A percentile compares a stretch with the other conserved stretches of the same genome.
Conservation (phyloP, 2,113 vertebrate genomes). For the Alligator sinensis region DNA sequence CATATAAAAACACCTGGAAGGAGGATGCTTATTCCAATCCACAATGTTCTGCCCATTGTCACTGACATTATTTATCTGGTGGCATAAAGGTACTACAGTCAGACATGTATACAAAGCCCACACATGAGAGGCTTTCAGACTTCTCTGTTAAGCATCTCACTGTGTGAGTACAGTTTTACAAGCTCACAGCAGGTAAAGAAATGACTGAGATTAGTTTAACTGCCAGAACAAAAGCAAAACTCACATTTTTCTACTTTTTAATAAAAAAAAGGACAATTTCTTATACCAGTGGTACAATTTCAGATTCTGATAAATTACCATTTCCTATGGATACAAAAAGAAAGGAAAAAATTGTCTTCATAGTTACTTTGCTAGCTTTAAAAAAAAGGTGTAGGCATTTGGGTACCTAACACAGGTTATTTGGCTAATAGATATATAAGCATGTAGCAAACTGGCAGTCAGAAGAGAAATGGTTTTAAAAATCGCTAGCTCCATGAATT, state of each 20-base stretch:
- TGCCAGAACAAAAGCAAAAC: neutral
- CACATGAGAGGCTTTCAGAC: neutral
- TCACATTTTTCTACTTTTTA: neutral
- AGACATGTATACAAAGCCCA: neutral
- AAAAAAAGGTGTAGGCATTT: neutral
- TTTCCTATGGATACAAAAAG: neutral
- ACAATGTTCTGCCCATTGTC: slow-evolving; percentile 42
- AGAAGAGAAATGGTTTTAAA: neutral
- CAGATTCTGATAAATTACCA: neutral
- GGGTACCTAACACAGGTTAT: neutral
- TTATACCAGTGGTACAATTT: neutral
- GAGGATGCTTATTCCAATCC: slow-evolving; percentile 37
- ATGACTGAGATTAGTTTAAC: neutral
- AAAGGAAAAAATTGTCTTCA: neutral
- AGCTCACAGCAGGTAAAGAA: slow-evolving; percentile 38
- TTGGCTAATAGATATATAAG: neutral
- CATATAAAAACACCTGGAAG: slow-evolving; percentile 5
- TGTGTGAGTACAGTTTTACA: slow-evolving; percentile 49
- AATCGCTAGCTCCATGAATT: neutral
- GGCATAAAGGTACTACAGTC: slow-evolving; percentile 16
- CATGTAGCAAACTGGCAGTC: neutral
- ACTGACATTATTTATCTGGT: slow-evolving; percentile 15
- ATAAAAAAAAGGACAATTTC: slow-evolving; percentile 30
- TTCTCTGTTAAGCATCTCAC: slow-evolving; percentile 9
- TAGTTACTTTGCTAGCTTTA: slow-evolving; percentile 1